Base-by-base conservation (phyloP, 2,797 vertebrate genomes). In the Pipistrellus kuhlii region DNA sequence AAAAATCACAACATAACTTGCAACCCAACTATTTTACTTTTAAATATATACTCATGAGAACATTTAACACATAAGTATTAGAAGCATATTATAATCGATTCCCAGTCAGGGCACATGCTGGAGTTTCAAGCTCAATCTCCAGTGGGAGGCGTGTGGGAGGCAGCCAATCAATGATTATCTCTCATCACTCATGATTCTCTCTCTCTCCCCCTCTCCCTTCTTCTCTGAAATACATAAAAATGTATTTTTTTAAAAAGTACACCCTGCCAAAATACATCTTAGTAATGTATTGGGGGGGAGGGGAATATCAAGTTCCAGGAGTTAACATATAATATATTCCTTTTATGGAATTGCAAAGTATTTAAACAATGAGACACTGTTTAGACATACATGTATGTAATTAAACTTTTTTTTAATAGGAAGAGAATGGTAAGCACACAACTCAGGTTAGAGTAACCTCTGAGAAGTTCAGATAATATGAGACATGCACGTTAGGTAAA, bases 1-100 rank as follows among this genome's bases (percentile, higher is more conserved):
- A 83, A 91, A 92, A 95, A 64, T 89, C 53, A 68, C 51, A 92
- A 73, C 23, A 30, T 64, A 57, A 13, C 30, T 90, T 87, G 64
- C 8, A 75, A 95, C 20, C n/a, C 15, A 82, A 90, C 53, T 86
- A 73, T 48, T 86, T 93, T 46, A 82, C 20, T 59, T 41, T 27
- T 75, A 91, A 53, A 73, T 62, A 73, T 48, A 75, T 21, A 55
- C 30, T 41, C 10, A 55, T 48, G 57, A 91, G 48, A 85, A 83
- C 21, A 53, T 66, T 89, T 87, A 93, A 41, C 69, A 89, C 8
- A 53, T 62, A 69, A 8, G 1, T 82, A 82, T 66, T 51, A 44
- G 27, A 53, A 96, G 25, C 77, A 69, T 23, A 89, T 30, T 66
- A 53, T 35, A 77, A 27, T 27, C 1, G 25, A 59, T 59, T 59